Conservation (phyloP, 2,113 vertebrate species). For the Eulacestoma nigropectus region DNA sequence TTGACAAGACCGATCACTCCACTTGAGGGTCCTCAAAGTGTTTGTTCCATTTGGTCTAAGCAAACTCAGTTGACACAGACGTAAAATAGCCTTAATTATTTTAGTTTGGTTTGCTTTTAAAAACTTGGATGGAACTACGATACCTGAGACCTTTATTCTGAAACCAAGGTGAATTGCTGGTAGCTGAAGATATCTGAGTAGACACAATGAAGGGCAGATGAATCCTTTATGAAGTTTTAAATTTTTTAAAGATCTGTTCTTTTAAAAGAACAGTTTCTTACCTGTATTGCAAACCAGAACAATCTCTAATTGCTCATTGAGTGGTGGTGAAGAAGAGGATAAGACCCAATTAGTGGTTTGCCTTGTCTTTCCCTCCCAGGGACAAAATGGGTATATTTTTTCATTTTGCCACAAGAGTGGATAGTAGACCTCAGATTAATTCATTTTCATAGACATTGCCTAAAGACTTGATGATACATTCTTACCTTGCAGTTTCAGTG, state of each 20-base stretch:
- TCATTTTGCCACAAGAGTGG: neutral
- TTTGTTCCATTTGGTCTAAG: neutral
- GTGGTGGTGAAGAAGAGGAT: neutral
- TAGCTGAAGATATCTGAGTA: neutral
- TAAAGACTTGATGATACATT: neutral
- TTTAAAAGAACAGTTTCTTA: neutral
- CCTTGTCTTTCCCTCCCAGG: neutral
- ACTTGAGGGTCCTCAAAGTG: neutral
- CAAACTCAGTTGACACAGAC: constrained; percentile 11
- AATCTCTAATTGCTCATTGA: neutral
- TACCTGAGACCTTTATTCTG: neutral
- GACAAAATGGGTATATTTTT: neutral
- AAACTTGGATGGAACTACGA: neutral
- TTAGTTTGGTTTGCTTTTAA: neutral
- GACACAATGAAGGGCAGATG: neutral
- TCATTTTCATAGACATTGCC: neutral
- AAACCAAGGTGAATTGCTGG: neutral
- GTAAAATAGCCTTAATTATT: constrained; percentile 66
- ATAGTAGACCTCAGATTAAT: neutral
- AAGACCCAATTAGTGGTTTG: neutral
- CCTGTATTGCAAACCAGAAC: neutral
- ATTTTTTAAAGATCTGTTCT: neutral
- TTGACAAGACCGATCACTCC: neutral
- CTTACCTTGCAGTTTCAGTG: neutral
- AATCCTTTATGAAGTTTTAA: neutral